phyloP scores from a whole-genome alignment of 2,113 vertebrate species.

The Malaclemys terrapin region DNA sequence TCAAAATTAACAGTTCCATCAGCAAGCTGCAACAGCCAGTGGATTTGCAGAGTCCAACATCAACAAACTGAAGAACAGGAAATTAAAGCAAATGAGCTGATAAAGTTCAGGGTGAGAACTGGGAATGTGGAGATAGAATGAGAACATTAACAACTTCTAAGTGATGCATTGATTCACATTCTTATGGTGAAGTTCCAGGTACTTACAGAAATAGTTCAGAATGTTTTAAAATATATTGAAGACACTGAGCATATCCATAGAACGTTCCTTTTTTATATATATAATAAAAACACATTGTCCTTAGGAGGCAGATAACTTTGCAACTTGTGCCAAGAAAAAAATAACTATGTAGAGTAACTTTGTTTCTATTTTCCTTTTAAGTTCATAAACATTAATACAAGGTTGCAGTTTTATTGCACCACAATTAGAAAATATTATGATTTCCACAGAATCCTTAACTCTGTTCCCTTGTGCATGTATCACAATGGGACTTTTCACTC shows the following conservation, averaged over 20 bases:
- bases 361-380: neutral
- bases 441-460: neutral
- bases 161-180: slow-evolving; percentile 50
- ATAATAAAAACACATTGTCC: neutral
- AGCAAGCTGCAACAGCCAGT: neutral
- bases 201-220: slow-evolving; percentile 37
- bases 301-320: neutral
- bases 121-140: slow-evolving; percentile 22
- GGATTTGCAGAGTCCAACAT: slow-evolving; percentile 39
- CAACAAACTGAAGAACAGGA: slow-evolving; percentile 45
- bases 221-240: slow-evolving; percentile 11
- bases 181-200: neutral
- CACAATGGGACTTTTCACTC: neutral
- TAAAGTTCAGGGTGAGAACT: slow-evolving; percentile 60
- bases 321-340: neutral
- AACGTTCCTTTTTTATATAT: neutral
- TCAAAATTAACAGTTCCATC: slow-evolving; percentile 6
- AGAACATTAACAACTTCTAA: slow-evolving; percentile 44
- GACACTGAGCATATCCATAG: neutral
- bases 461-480: neutral
- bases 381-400: neutral
- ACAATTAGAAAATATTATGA: neutral
- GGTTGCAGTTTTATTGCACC: neutral
- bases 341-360: neutral
- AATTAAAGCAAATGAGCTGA: slow-evolving; percentile 5